A percentile compares a stretch with the other conserved stretches of the same genome.
phyloP scores from a whole-genome alignment of 2,797 vertebrate species.

The Sciaenops ocellatus region DNA sequence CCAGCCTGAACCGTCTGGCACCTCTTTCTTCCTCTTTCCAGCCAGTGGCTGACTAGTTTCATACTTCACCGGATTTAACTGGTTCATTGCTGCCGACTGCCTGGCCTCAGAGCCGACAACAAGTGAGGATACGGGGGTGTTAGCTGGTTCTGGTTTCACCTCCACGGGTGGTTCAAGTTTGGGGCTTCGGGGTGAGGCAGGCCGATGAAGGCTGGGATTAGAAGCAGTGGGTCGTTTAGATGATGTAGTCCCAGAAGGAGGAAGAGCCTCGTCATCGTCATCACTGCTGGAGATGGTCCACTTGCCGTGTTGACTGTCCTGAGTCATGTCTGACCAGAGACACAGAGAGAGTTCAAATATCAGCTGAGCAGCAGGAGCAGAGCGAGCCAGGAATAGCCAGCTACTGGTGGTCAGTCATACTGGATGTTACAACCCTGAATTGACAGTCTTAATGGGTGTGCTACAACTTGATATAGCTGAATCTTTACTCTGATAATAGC shows the following conservation, averaged over 20 bases:
- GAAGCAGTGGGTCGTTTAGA: constrained; percentile 24
- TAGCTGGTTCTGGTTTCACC: constrained; percentile 65
- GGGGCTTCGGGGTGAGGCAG: constrained; percentile 24
- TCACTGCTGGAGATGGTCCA: constrained; percentile 97
- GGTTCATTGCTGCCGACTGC: constrained; percentile 70
- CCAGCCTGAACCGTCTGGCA: constrained; percentile 88
- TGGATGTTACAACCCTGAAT: neutral
- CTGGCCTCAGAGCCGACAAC: constrained; percentile 81
- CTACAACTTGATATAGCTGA: neutral
- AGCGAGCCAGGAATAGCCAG: neutral
- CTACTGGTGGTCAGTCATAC: neutral
- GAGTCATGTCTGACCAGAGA: constrained; percentile 85
- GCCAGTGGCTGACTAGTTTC: constrained; percentile 70
- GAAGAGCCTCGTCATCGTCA: constrained; percentile 87
- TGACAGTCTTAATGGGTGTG: neutral
- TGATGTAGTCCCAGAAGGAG: constrained; percentile 62
- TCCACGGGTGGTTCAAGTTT: constrained; percentile 35
- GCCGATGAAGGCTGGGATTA: constrained; percentile 11
- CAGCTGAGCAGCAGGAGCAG: neutral
- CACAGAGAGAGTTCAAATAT: constrained; percentile 2
- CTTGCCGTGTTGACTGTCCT: constrained; percentile 90
- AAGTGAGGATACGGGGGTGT: constrained; percentile 33
- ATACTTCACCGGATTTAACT: constrained; percentile 72
- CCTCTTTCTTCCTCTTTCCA: constrained; percentile 81
- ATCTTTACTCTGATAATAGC: too few relatives aligned